Evolutionary conservation across 2,888 invertebrate genomes (phyloP).

Genomic region (Axea sp.): DNA sequence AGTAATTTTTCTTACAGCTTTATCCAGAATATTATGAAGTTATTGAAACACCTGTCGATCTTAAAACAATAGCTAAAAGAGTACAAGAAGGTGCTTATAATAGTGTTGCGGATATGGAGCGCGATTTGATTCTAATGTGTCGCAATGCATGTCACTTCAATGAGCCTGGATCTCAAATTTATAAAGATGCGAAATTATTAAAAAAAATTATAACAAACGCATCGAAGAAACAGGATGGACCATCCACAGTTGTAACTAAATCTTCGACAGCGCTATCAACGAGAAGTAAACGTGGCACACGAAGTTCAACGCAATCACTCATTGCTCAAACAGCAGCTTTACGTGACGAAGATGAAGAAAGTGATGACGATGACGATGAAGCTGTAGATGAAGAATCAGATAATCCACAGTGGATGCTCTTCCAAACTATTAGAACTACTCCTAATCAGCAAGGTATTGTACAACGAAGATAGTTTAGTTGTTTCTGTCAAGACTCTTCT

Average conservation of each 20-base stretch:
- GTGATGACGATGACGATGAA: constrained; percentile 83
- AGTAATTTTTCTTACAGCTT: too few species aligned
- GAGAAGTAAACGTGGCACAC: constrained; percentile 76
- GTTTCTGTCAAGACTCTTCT: too few species aligned
- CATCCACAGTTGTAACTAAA: constrained; percentile 68
- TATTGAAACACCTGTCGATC: constrained; percentile 95
- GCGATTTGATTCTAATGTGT: constrained; percentile 93
- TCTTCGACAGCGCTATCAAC: constrained; percentile 73
- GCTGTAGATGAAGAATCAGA: constrained; percentile 81
- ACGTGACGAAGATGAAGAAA: constrained; percentile 83
- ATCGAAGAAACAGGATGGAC: constrained; percentile 75
- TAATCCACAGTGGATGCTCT: constrained; percentile 94
- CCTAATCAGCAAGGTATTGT: constrained; percentile 80
- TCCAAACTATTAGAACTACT: constrained; percentile 88
- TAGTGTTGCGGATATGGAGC: constrained; percentile 90
- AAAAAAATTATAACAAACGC: constrained; percentile 85
- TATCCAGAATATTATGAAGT: constrained; percentile 98
- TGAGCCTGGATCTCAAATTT: constrained; percentile 97
- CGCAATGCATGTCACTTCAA: constrained; percentile 97
- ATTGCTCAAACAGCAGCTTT: constrained; percentile 83
- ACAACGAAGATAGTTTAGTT: too few species aligned
- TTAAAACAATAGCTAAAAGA: constrained; percentile 94
- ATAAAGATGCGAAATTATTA: constrained; percentile 94
- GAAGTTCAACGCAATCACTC: constrained; percentile 79
- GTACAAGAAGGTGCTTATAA: constrained; percentile 92